A percentile compares a stretch with the other conserved stretches of the same genome.
phyloP scores from a whole-genome alignment of 2,888 invertebrate genomes.

The Capitulum mitella region DNA sequence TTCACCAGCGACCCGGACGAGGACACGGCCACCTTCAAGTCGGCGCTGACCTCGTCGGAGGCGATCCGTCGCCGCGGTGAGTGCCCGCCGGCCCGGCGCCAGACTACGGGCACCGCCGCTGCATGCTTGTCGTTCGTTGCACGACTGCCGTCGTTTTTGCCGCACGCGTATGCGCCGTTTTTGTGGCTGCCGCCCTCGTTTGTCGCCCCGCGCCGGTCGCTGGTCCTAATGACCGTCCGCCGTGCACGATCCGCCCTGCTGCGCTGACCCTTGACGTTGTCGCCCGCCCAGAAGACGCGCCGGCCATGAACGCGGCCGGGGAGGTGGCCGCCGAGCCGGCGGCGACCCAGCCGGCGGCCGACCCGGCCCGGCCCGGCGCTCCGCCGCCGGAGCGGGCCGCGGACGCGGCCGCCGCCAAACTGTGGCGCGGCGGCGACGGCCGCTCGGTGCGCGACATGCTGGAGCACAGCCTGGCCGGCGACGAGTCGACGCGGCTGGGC shows the following conservation, averaged over 20 bases:
- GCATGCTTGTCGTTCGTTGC: not conserved
- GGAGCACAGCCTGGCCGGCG: not conserved
- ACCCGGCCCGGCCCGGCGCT: too few relatives aligned
- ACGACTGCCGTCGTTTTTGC: not conserved
- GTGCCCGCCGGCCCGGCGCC: too few relatives aligned
- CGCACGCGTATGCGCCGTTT: not conserved
- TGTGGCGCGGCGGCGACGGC: not conserved
- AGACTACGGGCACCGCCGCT: too few relatives aligned
- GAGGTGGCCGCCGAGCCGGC: not conserved
- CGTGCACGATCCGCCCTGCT: too few relatives aligned
- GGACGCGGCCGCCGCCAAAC: not conserved
- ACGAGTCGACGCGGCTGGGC: not conserved
- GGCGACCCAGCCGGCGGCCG: not conserved
- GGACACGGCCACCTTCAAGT: constrained; percentile 10
- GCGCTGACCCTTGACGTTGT: too few relatives aligned
- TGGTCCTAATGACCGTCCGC: too few relatives aligned
- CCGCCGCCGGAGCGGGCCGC: not conserved
- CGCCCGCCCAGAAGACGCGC: not conserved
- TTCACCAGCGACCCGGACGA: not conserved
- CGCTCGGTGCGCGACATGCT: not conserved
- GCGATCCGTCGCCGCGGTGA: not conserved
- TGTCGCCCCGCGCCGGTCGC: too few relatives aligned
- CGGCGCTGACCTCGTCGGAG: not conserved
- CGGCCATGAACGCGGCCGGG: not conserved
- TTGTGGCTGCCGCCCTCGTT: not conserved